These are phyloP conservation scores for Cettia cetti DNA, from an alignment of 2,113 vertebrate genomes.

Conservation along the genomic window DNA sequence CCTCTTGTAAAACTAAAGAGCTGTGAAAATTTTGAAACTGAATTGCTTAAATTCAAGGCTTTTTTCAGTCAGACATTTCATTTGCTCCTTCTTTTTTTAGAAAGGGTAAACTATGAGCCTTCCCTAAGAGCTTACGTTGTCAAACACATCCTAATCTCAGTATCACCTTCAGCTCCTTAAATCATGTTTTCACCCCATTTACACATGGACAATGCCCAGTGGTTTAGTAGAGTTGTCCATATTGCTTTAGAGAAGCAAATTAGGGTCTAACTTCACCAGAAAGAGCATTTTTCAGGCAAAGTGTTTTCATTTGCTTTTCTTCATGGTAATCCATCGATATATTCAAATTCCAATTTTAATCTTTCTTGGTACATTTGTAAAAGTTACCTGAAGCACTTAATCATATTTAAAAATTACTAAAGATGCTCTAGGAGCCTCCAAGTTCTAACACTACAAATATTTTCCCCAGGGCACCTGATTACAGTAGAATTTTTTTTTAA, in stretches of 20 bases:
- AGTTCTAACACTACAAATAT: background rate
- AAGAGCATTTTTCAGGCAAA: background rate
- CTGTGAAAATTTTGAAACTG: background rate
- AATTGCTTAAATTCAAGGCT: background rate
- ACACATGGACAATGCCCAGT: background rate
- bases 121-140: background rate
- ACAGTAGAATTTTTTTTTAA: background rate
- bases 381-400: background rate
- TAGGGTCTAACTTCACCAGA: background rate
- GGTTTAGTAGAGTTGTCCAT: background rate
- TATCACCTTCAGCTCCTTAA: background rate
- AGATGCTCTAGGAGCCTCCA: background rate
- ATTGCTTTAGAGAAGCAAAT: background rate
- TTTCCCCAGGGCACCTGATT: conserved; percentile 27
- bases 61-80: background rate
- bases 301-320: background rate
- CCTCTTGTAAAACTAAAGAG: background rate
- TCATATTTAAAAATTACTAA: background rate
- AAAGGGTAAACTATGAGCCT: background rate
- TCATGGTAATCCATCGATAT: background rate
- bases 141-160: background rate
- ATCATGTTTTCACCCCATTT: background rate
- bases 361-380: background rate
- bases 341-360: background rate
- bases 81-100: background rate